Conservation (phyloP, 2,888 invertebrate genomes). For the Diabrotica balteata region DNA sequence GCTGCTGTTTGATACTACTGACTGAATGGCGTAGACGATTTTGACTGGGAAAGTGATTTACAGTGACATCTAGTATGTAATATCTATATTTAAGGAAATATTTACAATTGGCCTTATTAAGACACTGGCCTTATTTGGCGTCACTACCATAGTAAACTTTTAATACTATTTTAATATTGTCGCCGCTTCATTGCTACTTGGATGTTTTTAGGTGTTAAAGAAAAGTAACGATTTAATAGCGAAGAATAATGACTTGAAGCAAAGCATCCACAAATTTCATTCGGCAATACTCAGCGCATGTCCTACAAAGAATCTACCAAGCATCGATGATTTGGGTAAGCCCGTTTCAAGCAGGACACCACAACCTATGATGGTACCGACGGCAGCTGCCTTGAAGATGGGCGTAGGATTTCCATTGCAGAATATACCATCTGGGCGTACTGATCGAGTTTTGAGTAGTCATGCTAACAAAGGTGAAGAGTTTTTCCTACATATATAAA, state of each 20-base stretch:
- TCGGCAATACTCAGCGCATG: constrained; percentile 67
- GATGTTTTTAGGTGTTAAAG: constrained; percentile 60
- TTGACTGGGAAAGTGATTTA: no score
- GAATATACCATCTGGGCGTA: constrained; percentile 71
- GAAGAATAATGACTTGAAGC: constrained; percentile 67
- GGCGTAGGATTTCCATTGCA: constrained; percentile 84
- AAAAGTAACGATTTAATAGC: constrained; percentile 71
- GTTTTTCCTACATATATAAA: no score
- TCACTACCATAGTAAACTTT: no score
- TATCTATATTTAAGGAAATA: no score
- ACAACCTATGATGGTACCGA: constrained; percentile 73
- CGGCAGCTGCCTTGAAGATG: constrained; percentile 85
- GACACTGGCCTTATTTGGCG: no score
- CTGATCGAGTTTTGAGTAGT: constrained; percentile 72
- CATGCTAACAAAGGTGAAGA: constrained; percentile 63
- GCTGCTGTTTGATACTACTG: no score
- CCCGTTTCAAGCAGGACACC: constrained; percentile 55
- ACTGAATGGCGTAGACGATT: no score
- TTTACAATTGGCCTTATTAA: no score
- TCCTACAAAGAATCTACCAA: constrained; percentile 67
- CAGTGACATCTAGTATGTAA: no score
- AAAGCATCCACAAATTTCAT: constrained; percentile 69
- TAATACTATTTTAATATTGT: no score
- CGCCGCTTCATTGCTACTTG: no score
- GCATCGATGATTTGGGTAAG: constrained; percentile 66